A percentile compares a stretch with the other conserved stretches of the same genome.
These are phyloP conservation scores for Mamestra brassicae DNA, from an alignment of 2,888 invertebrate genomes.

Conservation along the genomic window DNA sequence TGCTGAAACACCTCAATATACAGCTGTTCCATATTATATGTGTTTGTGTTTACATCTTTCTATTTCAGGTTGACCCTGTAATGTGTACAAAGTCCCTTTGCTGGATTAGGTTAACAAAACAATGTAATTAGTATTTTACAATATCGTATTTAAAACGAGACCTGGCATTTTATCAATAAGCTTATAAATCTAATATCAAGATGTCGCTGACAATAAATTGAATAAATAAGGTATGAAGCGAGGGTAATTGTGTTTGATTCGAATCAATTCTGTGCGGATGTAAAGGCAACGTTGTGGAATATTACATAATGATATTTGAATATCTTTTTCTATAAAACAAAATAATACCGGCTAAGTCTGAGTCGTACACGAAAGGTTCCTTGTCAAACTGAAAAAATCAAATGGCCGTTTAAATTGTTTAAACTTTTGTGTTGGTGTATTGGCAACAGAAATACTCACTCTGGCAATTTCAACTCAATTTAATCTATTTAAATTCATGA, in stretches of 20 bases:
- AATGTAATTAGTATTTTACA: neutral
- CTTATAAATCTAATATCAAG: neutral
- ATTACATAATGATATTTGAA: neutral
- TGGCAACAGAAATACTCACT: too few relatives aligned
- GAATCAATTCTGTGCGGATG: neutral
- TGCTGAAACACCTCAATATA: too few relatives aligned
- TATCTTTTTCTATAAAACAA: neutral
- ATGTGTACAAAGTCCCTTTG: too few relatives aligned
- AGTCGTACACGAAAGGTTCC: too few relatives aligned
- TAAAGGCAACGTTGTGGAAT: neutral
- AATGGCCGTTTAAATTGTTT: too few relatives aligned
- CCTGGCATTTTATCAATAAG: neutral
- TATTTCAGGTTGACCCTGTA: too few relatives aligned
- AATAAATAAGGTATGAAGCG: slow-evolving; percentile 15
- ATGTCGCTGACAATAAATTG: slow-evolving; percentile 5
- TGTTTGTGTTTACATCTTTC: too few relatives aligned
- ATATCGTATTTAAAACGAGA: neutral
- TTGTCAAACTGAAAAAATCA: too few relatives aligned
- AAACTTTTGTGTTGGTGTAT: too few relatives aligned
- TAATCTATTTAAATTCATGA: too few relatives aligned
- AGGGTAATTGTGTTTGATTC: slow-evolving; percentile 8
- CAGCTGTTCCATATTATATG: too few relatives aligned
- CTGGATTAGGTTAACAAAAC: neutral
- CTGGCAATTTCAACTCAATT: too few relatives aligned
- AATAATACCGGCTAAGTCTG: neutral